Percentiles rank a stretch among this genome's conserved stretches.
These are phyloP conservation scores for Pantherophis alleghaniensis DNA, from an alignment of 2,797 vertebrate species.

Conservation along the genomic window DNA sequence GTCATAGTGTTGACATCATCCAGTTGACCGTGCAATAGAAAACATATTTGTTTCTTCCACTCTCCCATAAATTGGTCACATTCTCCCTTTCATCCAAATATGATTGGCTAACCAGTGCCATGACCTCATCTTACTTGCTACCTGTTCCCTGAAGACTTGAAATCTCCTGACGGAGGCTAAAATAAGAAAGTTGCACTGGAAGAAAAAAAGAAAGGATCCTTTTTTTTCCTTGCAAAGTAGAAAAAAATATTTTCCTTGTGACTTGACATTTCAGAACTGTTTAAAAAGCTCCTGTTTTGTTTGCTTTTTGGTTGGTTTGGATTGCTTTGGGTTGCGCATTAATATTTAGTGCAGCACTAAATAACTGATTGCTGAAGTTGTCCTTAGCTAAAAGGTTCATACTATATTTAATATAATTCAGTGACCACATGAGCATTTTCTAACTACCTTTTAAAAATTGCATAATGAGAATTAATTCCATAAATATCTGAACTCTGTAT, in stretches of 20 bases:
- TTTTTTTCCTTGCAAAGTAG: background rate
- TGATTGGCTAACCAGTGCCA: background rate
- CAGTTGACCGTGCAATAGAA: background rate
- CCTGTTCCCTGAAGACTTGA: background rate
- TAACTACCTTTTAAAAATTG: conserved; percentile 18
- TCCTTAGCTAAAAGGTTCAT: background rate
- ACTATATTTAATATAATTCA: background rate
- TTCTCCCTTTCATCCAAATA: background rate
- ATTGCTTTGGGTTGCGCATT: background rate
- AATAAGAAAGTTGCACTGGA: background rate
- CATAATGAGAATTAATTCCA: conserved; percentile 19
- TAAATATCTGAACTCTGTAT: conserved; percentile 33
- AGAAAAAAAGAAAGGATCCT: background rate
- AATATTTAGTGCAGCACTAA: background rate
- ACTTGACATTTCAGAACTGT: background rate
- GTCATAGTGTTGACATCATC: background rate
- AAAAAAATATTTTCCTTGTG: background rate
- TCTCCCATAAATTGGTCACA: background rate
- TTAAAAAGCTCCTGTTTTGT: background rate
- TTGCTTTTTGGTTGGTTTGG: background rate
- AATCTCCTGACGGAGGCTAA: background rate
- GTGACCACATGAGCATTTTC: conserved; percentile 6
- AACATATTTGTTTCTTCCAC: background rate
- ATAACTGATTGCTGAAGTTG: background rate
- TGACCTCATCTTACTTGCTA: background rate